Evolutionary conservation across 2,888 invertebrate genomes (phyloP), one percentile per base, ranked within the genome.

Genomic region (Ornithoptera priamus): DNA sequence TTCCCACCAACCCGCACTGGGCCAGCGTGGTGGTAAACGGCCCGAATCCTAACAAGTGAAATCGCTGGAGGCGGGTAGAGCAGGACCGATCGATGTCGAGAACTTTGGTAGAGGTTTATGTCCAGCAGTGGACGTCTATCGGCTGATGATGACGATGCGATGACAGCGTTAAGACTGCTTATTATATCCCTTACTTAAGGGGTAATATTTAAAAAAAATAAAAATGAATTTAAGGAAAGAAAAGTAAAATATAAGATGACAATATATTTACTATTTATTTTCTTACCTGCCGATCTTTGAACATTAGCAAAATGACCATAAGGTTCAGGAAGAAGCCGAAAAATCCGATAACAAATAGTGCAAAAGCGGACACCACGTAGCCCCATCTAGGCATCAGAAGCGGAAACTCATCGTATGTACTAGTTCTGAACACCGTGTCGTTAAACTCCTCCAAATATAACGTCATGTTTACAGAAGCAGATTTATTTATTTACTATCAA

Each of bases 251-350:
- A 50, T 50, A 50, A 0, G 10, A 4, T 18, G 0, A 17, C 17
- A 50, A 17, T 20, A 20, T n/a, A 20, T n/a, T 57, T 22, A 57
- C 20, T 17, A 18, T 42, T 10, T 17, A 50, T 30, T 30, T 17
- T n/a, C 85, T 89, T 80, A 95, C 95, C 93, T 95, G 94, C 71
- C 94, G 91, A 80, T 96, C 95, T 80, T 93, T 95, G 77, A 93
- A 92, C 93, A 96, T 94, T 39, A 95, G 92, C 61, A 95, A 79
- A 69, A 95, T 94, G 60, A 95, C 95, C 82, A 94, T 86, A 59
- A 95, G 86, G 78, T 96, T 96, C 65, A 95, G 88, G 68, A 93
- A 93, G 84, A 95, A 95, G 24, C 96, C 96, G 70, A 95, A 93
- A 80, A 96, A 93, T 39, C 95, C 95, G 69, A 96, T 95, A 24